Evolutionary conservation across 2,113 vertebrate species (phyloP), one percentile per base, ranked within the genome.

Genomic region (Rhinolophus ferrumequinum): DNA sequence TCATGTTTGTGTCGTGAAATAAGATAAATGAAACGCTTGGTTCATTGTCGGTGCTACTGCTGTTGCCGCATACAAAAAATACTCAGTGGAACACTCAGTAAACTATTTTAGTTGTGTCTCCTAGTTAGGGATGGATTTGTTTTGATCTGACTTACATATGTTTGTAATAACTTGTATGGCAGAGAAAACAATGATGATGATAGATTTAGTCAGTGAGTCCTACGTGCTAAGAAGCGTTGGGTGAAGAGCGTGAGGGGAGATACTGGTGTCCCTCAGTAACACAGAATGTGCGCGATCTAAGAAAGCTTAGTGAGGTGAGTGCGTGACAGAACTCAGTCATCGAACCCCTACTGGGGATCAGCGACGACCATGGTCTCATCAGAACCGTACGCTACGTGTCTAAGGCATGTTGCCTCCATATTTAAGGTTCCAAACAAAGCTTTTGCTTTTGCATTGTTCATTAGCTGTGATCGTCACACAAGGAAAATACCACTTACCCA

Each of bases 261-360:
- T 26, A 16, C 24, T n/a, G 8, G 30, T 54, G 7, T n/a, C 60
- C 5, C 28, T 21, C 30, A 50, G 24, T 72, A 66, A 56, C 14
- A 69, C 3, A 19, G 33, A n/a, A 11, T 0, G 2, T 56, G 26
- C 6, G 1, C 2, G 13, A 6, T 21, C 2, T 3, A 12, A 13
- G 19, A 56, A 67, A 33, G 54, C 47, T 50, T 30, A 60, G 56
- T 38, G 18, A 6, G 14, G 19, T n/a, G 22, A 18, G 60, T 13
- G 4, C 24, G 8, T 62, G 38, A 75, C 28, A 22, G 79, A 44
- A 12, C 4, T 38, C 52, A 3, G 19, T 70, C 47, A 26, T 16
- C 41, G 79, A 4, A 54, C 7, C 24, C 52, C 18, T 21, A 15
- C 16, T 22, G n/a, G 56, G 82, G 82, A 38, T 58, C n/a, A 3